Evolutionary conservation across 2,888 invertebrate genomes (phyloP).

Genomic region (Thymelicus sylvestris): DNA sequence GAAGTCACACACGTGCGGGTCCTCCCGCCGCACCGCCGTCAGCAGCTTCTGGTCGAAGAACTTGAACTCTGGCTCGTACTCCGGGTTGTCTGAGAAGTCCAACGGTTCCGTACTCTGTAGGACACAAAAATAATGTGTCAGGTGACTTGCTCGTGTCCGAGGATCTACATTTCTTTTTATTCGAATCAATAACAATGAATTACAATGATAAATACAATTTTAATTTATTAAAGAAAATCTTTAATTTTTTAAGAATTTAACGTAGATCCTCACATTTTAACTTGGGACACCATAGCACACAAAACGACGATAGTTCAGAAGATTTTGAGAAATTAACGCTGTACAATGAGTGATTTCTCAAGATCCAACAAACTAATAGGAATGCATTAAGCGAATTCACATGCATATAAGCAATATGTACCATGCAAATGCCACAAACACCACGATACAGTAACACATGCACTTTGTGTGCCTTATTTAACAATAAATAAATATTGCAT

Average conservation of each 20-base stretch:
- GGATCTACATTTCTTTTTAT: constrained; percentile 13
- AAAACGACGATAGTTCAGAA: constrained; percentile 7
- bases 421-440: constrained; percentile 26
- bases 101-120: constrained; percentile 90
- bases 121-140: not conserved
- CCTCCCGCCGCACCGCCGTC: constrained; percentile 91
- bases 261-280: constrained; percentile 13
- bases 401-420: constrained; percentile 18
- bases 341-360: not conserved
- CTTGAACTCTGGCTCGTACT: constrained; percentile 95
- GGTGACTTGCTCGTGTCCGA: not conserved
- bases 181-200: not conserved
- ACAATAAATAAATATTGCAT: not conserved
- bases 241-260: not conserved
- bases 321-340: constrained; percentile 1
- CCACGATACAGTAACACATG: constrained; percentile 28
- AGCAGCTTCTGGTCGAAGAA: constrained; percentile 96
- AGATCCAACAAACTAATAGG: not conserved
- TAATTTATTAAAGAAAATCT: not conserved
- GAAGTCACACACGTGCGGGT: constrained; percentile 92
- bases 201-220: not conserved
- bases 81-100: constrained; percentile 97
- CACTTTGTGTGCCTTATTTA: constrained; percentile 5
- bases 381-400: constrained; percentile 10
- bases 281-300: constrained; percentile 4